These are phyloP conservation scores for Ectropis grisescens DNA, from an alignment of 1,140 invertebrate genomes.

Conservation along the genomic window DNA sequence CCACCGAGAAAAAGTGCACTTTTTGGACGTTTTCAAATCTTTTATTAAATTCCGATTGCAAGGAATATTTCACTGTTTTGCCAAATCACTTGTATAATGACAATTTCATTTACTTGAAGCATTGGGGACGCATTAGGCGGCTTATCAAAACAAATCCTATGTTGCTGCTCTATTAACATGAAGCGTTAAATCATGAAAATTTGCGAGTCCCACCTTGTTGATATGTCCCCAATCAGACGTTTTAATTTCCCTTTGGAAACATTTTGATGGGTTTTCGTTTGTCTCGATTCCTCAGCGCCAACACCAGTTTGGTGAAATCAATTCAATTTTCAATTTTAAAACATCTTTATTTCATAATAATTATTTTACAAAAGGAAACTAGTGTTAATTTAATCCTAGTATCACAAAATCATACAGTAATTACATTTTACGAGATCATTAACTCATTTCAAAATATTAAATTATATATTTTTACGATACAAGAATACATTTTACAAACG, in stretches of 20 bases:
- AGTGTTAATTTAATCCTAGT: too few relatives aligned
- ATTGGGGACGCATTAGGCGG: constrained; percentile 18
- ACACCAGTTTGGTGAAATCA: constrained; percentile 26
- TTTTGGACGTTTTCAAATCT: constrained; percentile 2
- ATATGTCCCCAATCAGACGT: constrained; percentile 16
- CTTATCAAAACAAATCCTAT: constrained; percentile 19
- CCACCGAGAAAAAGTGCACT: constrained; percentile 1
- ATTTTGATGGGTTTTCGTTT: constrained; percentile 15
- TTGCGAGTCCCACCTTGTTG: too few relatives aligned
- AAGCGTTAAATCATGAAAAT: constrained; percentile 17
- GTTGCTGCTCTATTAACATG: constrained; percentile 13
- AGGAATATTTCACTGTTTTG: constrained; percentile 4
- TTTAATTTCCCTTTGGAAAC: constrained; percentile 19
- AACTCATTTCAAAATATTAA: too few relatives aligned
- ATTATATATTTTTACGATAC: too few relatives aligned
- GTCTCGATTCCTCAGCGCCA: constrained; percentile 15
- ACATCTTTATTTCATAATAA: too few relatives aligned
- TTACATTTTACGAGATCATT: too few relatives aligned
- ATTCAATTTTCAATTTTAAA: too few relatives aligned
- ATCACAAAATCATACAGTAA: too few relatives aligned
- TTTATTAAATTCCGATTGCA: constrained; percentile 1
- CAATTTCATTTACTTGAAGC: constrained; percentile 23
- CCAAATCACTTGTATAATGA: constrained; percentile 19
- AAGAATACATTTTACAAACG: too few relatives aligned
- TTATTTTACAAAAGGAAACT: too few relatives aligned